A percentile compares a stretch with the other conserved stretches of the same genome.
These are phyloP conservation scores for Ibycter americanus DNA, from an alignment of 2,797 vertebrate species.

Conservation along the genomic window DNA sequence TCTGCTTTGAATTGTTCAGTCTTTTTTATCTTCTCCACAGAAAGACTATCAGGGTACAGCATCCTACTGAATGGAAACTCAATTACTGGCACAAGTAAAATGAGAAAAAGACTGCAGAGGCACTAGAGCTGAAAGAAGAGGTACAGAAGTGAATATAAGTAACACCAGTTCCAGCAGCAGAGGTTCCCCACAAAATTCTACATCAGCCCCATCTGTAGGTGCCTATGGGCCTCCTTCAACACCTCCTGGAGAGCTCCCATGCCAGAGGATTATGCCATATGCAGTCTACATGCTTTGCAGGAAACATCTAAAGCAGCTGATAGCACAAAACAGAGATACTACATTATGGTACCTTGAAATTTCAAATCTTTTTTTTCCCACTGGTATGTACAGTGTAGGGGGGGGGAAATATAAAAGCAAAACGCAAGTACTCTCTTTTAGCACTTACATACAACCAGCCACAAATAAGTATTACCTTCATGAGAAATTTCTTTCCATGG, in stretches of 20 bases:
- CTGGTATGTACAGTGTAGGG: neutral
- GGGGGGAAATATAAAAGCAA: neutral
- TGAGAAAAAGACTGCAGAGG: neutral
- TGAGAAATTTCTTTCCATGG: conserved; percentile 95
- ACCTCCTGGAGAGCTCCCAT: neutral
- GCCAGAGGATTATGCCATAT: neutral
- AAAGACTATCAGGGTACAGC: neutral
- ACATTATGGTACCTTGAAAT: neutral
- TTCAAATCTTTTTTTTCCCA: neutral
- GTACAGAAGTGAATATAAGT: neutral
- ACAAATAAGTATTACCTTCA: conserved; percentile 81
- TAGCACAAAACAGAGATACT: neutral
- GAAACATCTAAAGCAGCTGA: neutral
- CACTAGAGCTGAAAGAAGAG: neutral
- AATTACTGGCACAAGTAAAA: neutral
- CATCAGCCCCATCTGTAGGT: neutral
- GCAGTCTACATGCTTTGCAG: neutral
- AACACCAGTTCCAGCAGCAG: neutral
- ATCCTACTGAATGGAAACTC: neutral
- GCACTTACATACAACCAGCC: neutral
- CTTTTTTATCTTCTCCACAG: neutral
- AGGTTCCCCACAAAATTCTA: neutral
- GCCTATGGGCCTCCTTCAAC: neutral
- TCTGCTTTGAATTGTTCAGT: neutral
- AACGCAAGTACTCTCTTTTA: neutral